These are phyloP conservation scores for Rhopalosiphum maidis DNA, from an alignment of 1,140 invertebrate genomes.

Conservation along the genomic window DNA sequence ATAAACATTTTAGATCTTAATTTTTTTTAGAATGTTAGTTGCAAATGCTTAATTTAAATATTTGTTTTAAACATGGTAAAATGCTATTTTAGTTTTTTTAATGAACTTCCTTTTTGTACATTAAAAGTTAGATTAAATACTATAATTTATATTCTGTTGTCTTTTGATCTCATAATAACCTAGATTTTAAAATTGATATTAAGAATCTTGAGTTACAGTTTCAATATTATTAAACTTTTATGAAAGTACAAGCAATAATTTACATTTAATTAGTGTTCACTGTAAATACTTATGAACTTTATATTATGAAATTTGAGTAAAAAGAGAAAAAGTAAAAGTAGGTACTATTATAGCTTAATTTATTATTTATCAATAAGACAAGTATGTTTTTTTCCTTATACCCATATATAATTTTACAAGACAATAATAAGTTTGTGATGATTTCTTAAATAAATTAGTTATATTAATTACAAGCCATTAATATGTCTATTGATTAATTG, in stretches of 20 bases:
- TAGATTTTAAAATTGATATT: neutral
- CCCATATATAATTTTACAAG: no score
- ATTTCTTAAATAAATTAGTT: no score
- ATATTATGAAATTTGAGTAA: neutral
- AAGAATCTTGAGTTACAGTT: neutral
- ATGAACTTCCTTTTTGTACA: neutral
- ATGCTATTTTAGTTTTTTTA: neutral
- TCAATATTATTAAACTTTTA: neutral
- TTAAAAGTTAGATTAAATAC: neutral
- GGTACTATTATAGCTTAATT: no score
- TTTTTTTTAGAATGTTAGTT: no score
- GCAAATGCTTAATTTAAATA: neutral
- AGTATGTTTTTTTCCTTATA: no score
- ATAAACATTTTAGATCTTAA: neutral
- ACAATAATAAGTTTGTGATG: no score
- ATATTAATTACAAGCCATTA: no score
- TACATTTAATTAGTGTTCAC: neutral
- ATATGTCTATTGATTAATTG: no score
- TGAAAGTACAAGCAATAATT: neutral
- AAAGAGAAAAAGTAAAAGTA: no score
- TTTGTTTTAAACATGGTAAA: neutral
- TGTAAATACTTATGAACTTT: neutral
- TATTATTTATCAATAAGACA: no score
- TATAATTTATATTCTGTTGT: neutral
- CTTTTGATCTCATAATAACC: neutral